phyloP scores from a whole-genome alignment of 2,888 invertebrate species.

The Atethmia centrago region DNA sequence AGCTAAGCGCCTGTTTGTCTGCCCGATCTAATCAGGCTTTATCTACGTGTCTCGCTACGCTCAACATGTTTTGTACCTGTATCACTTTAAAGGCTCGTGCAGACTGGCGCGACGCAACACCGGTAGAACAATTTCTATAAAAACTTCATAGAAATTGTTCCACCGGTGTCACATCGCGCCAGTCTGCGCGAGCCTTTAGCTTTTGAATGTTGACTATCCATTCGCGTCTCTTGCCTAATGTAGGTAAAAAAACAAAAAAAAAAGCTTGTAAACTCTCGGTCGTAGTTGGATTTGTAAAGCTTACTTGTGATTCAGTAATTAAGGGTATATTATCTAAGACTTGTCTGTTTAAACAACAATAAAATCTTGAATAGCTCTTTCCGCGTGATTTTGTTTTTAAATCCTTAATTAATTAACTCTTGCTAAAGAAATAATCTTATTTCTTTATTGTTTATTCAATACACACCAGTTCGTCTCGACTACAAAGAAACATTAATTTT shows the following conservation, averaged over 20 bases:
- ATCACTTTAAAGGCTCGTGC: neutral
- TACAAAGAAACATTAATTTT: constrained; percentile 25
- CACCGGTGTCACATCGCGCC: no score
- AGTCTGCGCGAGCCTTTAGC: no score
- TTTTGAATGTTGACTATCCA: neutral
- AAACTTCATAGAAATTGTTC: no score
- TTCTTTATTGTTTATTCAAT: constrained; percentile 19
- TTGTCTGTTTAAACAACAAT: neutral
- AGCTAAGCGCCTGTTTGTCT: constrained; percentile 15
- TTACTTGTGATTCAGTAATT: neutral
- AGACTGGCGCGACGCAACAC: no score
- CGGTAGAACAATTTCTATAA: no score
- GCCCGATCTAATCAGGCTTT: constrained; percentile 9
- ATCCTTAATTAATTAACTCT: neutral
- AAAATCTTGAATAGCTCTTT: neutral
- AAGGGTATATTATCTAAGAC: neutral
- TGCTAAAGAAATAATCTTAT: neutral
- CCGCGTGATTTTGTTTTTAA: neutral
- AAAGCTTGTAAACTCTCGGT: neutral
- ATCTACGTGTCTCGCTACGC: neutral
- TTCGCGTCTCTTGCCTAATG: neutral
- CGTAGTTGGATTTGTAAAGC: neutral
- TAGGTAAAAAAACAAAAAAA: neutral
- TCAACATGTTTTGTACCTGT: constrained; percentile 12
- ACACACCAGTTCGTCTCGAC: neutral